Conservation (phyloP, 2,888 invertebrate genomes). For the Pantelozetes paolii region DNA sequence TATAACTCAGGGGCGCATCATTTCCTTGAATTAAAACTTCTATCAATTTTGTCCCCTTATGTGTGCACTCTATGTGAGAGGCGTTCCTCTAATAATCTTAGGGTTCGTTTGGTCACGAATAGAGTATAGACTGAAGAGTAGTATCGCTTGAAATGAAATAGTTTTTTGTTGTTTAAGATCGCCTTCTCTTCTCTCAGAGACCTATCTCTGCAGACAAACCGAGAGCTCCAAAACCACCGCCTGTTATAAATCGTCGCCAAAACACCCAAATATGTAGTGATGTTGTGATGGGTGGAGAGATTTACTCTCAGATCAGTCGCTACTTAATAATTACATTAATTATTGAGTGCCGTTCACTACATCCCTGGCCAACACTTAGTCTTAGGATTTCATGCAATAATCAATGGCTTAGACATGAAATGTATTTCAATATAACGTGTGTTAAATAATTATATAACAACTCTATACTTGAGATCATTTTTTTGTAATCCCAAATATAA, state of each 20-base stretch:
- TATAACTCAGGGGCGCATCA: neutral
- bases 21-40: neutral
- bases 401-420: neutral
- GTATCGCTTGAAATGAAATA: neutral
- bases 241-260: conserved; percentile 28
- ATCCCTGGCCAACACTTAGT: neutral
- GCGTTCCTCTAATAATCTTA: conserved; percentile 14
- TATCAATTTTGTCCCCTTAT: neutral
- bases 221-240: neutral
- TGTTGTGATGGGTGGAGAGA: conserved; percentile 32
- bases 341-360: conserved; percentile 21
- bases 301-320: conserved; percentile 13
- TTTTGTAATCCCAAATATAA: no score
- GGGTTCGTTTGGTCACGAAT: conserved; percentile 30
- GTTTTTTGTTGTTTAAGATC: neutral
- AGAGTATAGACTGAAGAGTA: neutral
- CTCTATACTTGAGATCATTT: no score
- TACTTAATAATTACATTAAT: conserved; percentile 37
- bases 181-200: neutral
- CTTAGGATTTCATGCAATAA: neutral
- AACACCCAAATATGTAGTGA: conserved; percentile 3
- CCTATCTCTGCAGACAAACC: neutral
- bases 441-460: no score
- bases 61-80: neutral
- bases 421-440: no score